Base-by-base conservation (phyloP, 2,888 invertebrate species). In the Ethmia dodecea region DNA sequence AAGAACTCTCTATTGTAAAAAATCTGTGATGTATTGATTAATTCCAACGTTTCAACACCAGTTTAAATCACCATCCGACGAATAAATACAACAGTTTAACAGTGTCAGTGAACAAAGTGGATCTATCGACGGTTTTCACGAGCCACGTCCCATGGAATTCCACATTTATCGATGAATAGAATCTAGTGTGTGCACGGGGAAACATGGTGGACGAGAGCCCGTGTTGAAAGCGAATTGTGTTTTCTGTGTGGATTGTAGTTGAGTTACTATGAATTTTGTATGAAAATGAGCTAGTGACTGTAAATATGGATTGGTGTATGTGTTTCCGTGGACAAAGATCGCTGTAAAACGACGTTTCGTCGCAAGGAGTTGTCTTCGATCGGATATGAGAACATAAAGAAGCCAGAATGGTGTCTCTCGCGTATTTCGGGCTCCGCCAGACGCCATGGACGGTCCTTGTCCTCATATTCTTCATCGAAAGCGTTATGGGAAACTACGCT, bases 401-500 rank as follows among this genome's bases (percentile, higher is more conserved):
- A 58, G 52, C 53, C 74, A 84, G 68, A 66, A 87, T 87, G 86
- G 86, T 87, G 64, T 80, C 79, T 48, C 58, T 77, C 48, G 62
- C 70, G 47, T 74, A 74, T 56, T 68, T 83, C 49, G 84, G 86
- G 43, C 66, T 80, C 47, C 74, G 81, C 61, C 80, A 78, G 37
- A 73, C 84, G 58, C 83, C 83, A 43, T 87, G 86, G 87, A 84
- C 86, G 41, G 42, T 89, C 55, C 70, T 89, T 48, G 88, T 89
- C 54, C 81, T 89, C 33, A 79, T 89, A 73, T 89, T 89, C 76
- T 88, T 89, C 62, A 80, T 90, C 58, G 88, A 90, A 49, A 89
- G 89, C 65, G 89, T 88, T 27, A 89, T 89, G 83, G 91, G 90
- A 24, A 93, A 93, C 74, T 93, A 93, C 83, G 93, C 93, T 43